Conservation (phyloP, 2,113 vertebrate genomes). For the Paradoxurus hermaphroditus region DNA sequence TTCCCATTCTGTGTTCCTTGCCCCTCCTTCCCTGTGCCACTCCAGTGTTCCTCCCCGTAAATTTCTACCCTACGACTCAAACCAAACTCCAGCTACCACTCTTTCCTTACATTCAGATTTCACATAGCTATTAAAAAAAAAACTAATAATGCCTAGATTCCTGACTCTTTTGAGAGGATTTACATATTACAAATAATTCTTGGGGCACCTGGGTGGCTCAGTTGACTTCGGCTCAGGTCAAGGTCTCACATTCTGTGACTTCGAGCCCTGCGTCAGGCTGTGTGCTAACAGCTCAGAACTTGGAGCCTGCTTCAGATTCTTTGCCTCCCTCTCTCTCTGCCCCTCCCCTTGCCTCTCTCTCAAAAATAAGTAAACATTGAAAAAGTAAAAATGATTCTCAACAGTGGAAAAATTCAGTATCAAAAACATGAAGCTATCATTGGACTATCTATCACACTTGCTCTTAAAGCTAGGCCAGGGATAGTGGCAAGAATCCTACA, state of each 20-base stretch:
- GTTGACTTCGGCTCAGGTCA: too few species aligned
- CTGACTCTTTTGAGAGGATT: background rate
- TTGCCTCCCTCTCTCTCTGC: too few species aligned
- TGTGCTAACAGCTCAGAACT: too few species aligned
- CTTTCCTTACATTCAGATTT: background rate
- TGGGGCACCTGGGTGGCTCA: too few species aligned
- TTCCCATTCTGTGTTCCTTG: background rate
- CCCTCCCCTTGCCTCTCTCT: too few species aligned
- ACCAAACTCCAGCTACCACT: background rate
- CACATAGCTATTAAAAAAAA: background rate
- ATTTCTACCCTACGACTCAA: background rate
- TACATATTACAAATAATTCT: background rate
- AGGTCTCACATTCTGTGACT: too few species aligned
- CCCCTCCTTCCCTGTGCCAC: accelerated
- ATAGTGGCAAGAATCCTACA: background rate
- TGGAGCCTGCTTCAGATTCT: too few species aligned
- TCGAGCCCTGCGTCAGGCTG: too few species aligned
- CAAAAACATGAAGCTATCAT: background rate
- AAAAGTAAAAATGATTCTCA: background rate
- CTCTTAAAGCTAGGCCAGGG: background rate
- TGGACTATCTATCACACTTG: background rate
- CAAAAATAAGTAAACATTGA: too few species aligned
- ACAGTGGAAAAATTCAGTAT: background rate
- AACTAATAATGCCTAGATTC: background rate
- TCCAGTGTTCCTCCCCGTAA: too few species aligned